Percentiles rank a stretch among this genome's conserved stretches.
Conservation (phyloP, 2,888 invertebrate species). For the Leptopilina myrica region DNA sequence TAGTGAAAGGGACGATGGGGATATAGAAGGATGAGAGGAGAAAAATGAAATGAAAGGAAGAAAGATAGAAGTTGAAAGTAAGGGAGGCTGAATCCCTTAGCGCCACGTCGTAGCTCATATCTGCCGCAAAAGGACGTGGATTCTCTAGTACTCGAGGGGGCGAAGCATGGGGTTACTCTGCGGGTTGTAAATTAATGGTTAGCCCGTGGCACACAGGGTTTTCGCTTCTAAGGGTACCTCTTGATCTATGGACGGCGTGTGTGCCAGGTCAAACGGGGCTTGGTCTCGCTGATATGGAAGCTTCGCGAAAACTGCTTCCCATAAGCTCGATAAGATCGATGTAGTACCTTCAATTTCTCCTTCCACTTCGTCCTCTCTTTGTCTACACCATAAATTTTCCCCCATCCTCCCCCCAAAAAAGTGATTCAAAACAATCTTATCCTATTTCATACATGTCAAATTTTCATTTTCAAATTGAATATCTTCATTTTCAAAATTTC, state of each 20-base stretch:
- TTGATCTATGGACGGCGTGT: slow-evolving; percentile 73
- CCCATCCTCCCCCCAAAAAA: background rate
- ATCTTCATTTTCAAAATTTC: no score
- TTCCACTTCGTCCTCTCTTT: slow-evolving; percentile 34
- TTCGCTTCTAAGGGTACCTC: slow-evolving; percentile 69
- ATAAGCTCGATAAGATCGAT: slow-evolving; percentile 56
- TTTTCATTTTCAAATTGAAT: no score
- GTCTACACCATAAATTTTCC: slow-evolving; percentile 42
- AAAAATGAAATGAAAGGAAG: slow-evolving; percentile 33
- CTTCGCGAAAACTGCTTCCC: slow-evolving; percentile 58
- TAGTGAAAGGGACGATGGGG: background rate
- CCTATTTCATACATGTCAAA: slow-evolving; percentile 38
- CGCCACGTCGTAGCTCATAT: slow-evolving; percentile 72
- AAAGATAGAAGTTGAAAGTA: slow-evolving; percentile 43
- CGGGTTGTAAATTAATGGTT: slow-evolving; percentile 76
- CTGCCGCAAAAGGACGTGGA: slow-evolving; percentile 70
- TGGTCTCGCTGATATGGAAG: slow-evolving; percentile 62
- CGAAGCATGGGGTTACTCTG: slow-evolving; percentile 71
- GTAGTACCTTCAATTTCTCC: slow-evolving; percentile 44
- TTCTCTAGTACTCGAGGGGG: slow-evolving; percentile 62
- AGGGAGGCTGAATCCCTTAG: slow-evolving; percentile 66
- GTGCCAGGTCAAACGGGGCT: slow-evolving; percentile 69
- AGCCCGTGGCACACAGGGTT: slow-evolving; percentile 67
- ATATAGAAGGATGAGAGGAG: background rate
- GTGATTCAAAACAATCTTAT: slow-evolving; percentile 44